Evolutionary conservation across 2,888 invertebrate genomes (phyloP).

Genomic region (Hoplodrina ambigua): DNA sequence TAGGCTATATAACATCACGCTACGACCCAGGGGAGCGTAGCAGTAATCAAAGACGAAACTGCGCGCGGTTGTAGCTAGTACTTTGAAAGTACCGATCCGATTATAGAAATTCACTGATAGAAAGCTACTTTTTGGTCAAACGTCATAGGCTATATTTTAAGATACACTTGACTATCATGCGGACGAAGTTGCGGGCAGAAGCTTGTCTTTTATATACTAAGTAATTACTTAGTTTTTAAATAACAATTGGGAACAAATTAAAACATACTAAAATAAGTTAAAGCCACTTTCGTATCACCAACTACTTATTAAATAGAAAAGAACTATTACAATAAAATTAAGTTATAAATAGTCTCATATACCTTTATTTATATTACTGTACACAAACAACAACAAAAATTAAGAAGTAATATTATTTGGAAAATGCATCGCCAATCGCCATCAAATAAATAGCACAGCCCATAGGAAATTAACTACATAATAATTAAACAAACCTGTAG

Average conservation of each 20-base stretch:
- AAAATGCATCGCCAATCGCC: conserved; percentile 23
- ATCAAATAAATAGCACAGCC: conserved; percentile 9
- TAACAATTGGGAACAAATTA: background rate
- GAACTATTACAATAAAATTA: background rate
- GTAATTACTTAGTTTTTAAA: background rate
- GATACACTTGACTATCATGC: too few relatives aligned
- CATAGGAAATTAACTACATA: conserved; percentile 8
- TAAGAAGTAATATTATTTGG: conserved; percentile 11
- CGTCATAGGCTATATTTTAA: too few relatives aligned
- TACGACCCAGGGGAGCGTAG: too few relatives aligned
- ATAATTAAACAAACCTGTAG: background rate
- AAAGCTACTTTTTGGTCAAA: too few relatives aligned
- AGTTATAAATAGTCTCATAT: conserved; percentile 17
- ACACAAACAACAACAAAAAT: conserved; percentile 17
- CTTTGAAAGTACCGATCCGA: too few relatives aligned
- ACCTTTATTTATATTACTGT: conserved; percentile 14
- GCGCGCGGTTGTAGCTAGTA: too few relatives aligned
- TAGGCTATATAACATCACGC: too few relatives aligned
- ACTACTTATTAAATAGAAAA: conserved; percentile 3
- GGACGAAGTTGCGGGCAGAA: too few relatives aligned
- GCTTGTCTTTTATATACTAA: background rate
- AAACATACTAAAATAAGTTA: background rate
- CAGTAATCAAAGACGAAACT: too few relatives aligned
- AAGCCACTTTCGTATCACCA: conserved; percentile 15
- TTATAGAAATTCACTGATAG: too few relatives aligned